Conservation (phyloP, 92 coral and sea anemone genomes). For the Pocillopora grandis region DNA sequence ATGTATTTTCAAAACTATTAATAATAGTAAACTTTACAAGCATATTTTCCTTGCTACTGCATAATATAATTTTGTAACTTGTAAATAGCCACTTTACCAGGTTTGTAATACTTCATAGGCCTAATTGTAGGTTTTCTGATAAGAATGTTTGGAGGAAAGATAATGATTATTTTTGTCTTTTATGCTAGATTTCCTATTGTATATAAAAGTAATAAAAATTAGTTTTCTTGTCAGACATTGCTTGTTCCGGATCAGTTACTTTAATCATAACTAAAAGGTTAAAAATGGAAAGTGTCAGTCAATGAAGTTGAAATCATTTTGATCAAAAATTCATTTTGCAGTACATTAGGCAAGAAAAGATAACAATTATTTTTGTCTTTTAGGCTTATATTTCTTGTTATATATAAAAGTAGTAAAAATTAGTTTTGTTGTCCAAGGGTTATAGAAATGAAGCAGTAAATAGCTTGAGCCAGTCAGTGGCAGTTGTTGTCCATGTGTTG, state of each 20-base stretch:
- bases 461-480: no score
- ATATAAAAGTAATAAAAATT: background rate
- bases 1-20: background rate
- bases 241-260: no score
- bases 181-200: background rate
- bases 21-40: background rate
- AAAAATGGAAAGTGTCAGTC: no score
- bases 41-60: background rate
- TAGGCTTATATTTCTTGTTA: background rate
- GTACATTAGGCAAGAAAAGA: background rate
- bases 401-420: background rate
- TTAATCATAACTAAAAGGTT: background rate
- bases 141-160: background rate
- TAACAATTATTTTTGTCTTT: background rate
- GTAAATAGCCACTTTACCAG: background rate
- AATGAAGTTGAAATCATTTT: no score
- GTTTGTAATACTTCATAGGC: background rate
- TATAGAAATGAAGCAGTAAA: background rate
- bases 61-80: background rate
- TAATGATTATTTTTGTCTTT: background rate
- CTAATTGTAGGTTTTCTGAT: background rate
- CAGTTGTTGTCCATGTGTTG: no score
- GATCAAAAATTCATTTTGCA: no score
- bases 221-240: background rate
- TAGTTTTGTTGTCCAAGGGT: background rate